Base-by-base conservation (phyloP, 2,797 vertebrate genomes). In the Glossophaga mutica region DNA sequence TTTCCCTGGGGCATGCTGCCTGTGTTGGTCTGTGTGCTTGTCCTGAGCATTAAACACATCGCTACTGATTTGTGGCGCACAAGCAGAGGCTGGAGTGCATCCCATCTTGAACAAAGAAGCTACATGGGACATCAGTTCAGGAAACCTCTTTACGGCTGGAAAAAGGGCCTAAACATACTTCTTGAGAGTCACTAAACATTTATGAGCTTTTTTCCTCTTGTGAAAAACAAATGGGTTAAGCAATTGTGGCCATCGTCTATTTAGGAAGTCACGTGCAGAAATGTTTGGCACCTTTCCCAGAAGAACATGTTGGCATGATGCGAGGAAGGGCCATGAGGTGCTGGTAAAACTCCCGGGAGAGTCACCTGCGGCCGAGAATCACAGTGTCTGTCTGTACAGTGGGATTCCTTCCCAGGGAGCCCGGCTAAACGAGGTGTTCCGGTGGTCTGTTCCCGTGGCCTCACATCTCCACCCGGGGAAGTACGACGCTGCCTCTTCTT, bases 41-140 rank as follows among this genome's bases (percentile, higher is more conserved):
- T 78, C 16, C 32, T 79, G 59, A 62, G 59, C 29, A 74, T 32
- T 96, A 65, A 90, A 68, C 48, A 52, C 57, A 24, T 21, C 67
- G 32, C 42, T 87, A 16, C 62, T 74, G 39, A 74, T n/a, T 26
- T 39, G 42, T 7, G 24, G 39, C 19, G 34, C 1, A 1, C 19
- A 74, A 39, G 26, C 39, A 73, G 24, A 92, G n/a, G 19, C 3
- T 67, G 89, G 14, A 71, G 42, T 3, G 6, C 24, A 32, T 32
- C 2, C 18, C 3, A 16, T 18, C 87, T 34, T 81, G 29, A 94
- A 77, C 39, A 34, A 26, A 82, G n/a, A 9, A 48, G 24, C 22
- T 44, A 9, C 9, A 19, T 0, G 4, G 48, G 12, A 3, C 2
- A 18, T 42, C 42, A 37, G 22, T 88, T 74, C n/a, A 29, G 52